These are phyloP conservation scores for Chrysemys picta DNA, from an alignment of 2,113 vertebrate species.

Conservation along the genomic window DNA sequence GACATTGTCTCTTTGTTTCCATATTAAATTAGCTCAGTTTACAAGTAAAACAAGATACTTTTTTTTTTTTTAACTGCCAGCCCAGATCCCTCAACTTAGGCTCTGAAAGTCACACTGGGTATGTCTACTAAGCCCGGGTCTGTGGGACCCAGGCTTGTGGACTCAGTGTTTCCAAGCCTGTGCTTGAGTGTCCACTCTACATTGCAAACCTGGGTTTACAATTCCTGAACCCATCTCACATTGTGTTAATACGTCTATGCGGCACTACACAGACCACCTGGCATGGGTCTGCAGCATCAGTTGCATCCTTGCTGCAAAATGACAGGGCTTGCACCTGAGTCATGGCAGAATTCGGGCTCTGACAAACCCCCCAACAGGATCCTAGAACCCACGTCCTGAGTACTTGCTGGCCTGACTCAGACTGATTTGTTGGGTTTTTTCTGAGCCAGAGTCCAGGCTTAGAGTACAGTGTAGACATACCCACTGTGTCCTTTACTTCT, in stretches of 20 bases:
- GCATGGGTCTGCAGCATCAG: not conserved
- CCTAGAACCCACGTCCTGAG: not conserved
- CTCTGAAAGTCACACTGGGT: not conserved
- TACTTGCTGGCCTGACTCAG: not conserved
- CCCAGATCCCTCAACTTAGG: rapidly evolving
- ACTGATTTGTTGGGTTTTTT: not conserved
- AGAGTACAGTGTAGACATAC: not conserved
- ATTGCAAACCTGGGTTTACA: no score
- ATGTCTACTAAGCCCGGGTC: not conserved
- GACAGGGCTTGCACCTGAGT: not conserved
- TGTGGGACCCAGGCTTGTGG: no score
- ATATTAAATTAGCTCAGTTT: not conserved
- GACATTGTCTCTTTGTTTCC: not conserved
- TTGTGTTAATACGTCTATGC: no score
- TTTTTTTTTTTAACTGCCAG: not conserved
- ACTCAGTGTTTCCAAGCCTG: not conserved
- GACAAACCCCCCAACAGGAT: not conserved
- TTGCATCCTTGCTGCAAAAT: not conserved
- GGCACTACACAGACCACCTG: not conserved
- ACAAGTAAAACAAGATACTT: not conserved
- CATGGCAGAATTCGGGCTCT: not conserved
- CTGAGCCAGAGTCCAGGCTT: not conserved
- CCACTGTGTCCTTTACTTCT: not conserved
- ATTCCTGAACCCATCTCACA: not conserved
- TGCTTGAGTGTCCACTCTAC: not conserved